Percentiles rank a stretch among this genome's conserved stretches.
Conservation (phyloP, 2,888 invertebrate genomes). For the Apotomis capreana region DNA sequence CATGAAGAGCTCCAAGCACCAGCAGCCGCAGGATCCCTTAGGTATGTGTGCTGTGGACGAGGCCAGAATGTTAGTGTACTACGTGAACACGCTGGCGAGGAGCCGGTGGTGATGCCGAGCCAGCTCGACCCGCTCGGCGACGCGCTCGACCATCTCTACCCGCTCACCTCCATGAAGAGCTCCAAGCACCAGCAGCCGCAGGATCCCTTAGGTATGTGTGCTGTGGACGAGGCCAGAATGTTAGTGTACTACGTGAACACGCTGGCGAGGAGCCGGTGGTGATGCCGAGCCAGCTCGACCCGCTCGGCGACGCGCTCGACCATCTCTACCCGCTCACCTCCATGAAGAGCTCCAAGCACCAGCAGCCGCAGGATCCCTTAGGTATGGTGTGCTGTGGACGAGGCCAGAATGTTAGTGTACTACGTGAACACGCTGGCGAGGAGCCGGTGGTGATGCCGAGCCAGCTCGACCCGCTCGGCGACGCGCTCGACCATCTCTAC, state of each 20-base stretch:
- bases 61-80: background rate
- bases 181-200: background rate
- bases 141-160: background rate
- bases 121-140: background rate
- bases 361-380: constrained; percentile 3
- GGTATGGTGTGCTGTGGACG: background rate
- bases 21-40: background rate
- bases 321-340: constrained; percentile 6
- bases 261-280: constrained; percentile 14
- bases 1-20: background rate
- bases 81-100: background rate
- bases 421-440: too few species aligned
- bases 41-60: background rate
- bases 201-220: background rate
- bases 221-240: too few species aligned
- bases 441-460: too few species aligned
- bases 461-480: too few species aligned
- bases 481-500: too few species aligned
- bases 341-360: constrained; percentile 3
- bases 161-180: background rate
- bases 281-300: constrained; percentile 15
- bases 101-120: background rate
- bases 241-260: background rate
- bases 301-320: constrained; percentile 3
- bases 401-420: too few species aligned